phyloP scores from a whole-genome alignment of 2,797 vertebrate species.

The Aulostomus chinensis region DNA sequence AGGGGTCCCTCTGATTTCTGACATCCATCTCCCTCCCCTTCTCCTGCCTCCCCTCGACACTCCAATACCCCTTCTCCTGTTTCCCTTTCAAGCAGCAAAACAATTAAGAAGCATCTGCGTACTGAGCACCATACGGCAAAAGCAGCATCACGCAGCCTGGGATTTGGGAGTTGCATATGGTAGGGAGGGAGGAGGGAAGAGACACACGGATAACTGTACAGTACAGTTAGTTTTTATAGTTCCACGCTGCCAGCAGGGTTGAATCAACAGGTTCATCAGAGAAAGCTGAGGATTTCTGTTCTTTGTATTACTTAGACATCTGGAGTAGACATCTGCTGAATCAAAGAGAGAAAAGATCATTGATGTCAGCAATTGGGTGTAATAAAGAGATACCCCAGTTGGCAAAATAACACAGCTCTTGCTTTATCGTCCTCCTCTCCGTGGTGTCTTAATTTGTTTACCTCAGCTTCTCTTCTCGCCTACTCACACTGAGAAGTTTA shows the following conservation, averaged over 20 bases:
- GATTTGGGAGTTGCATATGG: slow-evolving; percentile 34
- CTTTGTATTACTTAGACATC: neutral
- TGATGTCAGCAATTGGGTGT: slow-evolving; percentile 11
- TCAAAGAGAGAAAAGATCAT: neutral
- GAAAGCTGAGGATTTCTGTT: neutral
- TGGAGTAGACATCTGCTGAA: slow-evolving; percentile 1
- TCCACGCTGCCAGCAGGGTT: slow-evolving; percentile 5
- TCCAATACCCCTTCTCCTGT: slow-evolving; percentile 5
- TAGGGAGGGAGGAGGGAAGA: neutral
- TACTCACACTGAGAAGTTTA: slow-evolving; percentile 41
- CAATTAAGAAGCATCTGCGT: slow-evolving; percentile 48
- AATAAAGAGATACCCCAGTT: slow-evolving; percentile 9
- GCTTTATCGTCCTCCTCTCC: neutral
- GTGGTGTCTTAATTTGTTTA: slow-evolving; percentile 19
- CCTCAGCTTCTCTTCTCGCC: slow-evolving; percentile 5
- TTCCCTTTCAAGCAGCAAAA: slow-evolving; percentile 29
- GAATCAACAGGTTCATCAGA: slow-evolving; percentile 52
- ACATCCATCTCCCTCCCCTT: slow-evolving; percentile 28
- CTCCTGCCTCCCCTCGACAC: slow-evolving; percentile 21
- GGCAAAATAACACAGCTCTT: slow-evolving; percentile 9
- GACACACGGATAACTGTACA: too few relatives aligned
- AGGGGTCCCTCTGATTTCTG: slow-evolving; percentile 62
- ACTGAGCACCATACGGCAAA: slow-evolving; percentile 25
- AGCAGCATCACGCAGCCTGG: slow-evolving; percentile 27
- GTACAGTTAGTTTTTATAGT: too few relatives aligned